Evolutionary conservation across 2,797 vertebrate genomes (phyloP), one percentile per base, ranked within the genome.

Genomic region (Crax fasciolata): DNA sequence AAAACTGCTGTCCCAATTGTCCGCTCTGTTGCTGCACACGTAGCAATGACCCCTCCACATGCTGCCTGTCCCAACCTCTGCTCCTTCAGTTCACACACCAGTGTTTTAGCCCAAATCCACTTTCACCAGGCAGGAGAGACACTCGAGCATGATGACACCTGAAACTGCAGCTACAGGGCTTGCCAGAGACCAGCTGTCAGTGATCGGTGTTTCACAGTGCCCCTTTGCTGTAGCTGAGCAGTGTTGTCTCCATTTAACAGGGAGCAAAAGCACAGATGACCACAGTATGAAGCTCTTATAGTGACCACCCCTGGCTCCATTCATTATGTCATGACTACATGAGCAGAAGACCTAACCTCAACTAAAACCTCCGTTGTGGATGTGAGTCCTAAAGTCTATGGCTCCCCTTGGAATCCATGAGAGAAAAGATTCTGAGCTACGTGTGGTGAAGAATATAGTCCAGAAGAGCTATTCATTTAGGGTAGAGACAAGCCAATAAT

Each of bases 151-250:
- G 28, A 24, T 66, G 70, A 58, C 55, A 83, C 27, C 52, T 13
- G 8, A 83, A 95, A 84, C 4, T 70, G 54, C 51, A 92, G 89
- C 20, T 82, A 65, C 74, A 59, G 48, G 28, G 30, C 76, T 59
- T 85, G 51, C n/a, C 59, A 82, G 52, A 66, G 58, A 78, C 20
- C 46, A 90, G 23, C 32, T 84, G 65, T n/a, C 70, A 54, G 41
- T 35, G 25, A 62, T 39, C 30, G 1, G 0, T 30, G 54, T 89
- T 84, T 72, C 70, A 58, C 28, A 66, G 12, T 1, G 7, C 61
- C 72, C 39, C 9, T 90, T 85, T 87, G 54, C 70, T 78, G 43
- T 63, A 93, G 25, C 19, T 57, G 35, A 89, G 52, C 28, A 28
- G 11, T 2, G 10, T 7, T 74, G 19, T 74, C 25, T 55, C 46